A percentile compares a stretch with the other conserved stretches of the same genome.
Evolutionary conservation across 2,113 vertebrate species (phyloP).

Genomic region (Hippocampus zosterae): DNA sequence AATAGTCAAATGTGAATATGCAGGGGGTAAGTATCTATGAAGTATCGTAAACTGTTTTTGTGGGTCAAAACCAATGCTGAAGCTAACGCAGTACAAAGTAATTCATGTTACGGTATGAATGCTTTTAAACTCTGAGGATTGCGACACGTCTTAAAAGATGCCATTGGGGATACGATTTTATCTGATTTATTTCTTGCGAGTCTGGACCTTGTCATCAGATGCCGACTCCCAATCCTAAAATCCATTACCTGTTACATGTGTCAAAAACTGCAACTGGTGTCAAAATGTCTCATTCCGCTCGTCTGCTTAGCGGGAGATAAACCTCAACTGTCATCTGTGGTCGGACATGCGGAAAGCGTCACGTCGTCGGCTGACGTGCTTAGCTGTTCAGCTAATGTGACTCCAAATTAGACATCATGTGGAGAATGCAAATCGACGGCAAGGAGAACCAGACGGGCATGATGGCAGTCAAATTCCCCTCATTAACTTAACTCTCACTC

Average conservation of each 20-base stretch:
- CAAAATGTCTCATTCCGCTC: not conserved
- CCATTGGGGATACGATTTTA: not conserved
- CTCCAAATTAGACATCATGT: not conserved
- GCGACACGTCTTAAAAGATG: not conserved
- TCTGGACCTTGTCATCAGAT: not conserved
- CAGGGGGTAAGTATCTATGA: no score
- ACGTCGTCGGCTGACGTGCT: not conserved
- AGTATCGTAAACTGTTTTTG: no score
- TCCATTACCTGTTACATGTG: constrained; percentile 1
- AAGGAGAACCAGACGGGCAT: not conserved
- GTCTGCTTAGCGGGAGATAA: not conserved
- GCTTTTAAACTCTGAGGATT: no score
- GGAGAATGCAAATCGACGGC: not conserved
- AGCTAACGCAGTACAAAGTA: no score
- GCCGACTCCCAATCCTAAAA: not conserved
- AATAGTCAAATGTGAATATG: no score
- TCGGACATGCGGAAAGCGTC: not conserved
- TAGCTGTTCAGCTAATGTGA: not conserved
- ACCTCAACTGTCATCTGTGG: not conserved
- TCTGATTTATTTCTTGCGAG: not conserved
- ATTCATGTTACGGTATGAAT: no score
- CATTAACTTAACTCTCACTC: not conserved
- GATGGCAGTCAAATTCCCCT: no score
- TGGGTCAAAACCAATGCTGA: no score
- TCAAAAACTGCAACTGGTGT: not conserved